These are phyloP conservation scores for Pachyseris speciosa DNA, from an alignment of 64 coral and sea anemone genomes.

Conservation along the genomic window DNA sequence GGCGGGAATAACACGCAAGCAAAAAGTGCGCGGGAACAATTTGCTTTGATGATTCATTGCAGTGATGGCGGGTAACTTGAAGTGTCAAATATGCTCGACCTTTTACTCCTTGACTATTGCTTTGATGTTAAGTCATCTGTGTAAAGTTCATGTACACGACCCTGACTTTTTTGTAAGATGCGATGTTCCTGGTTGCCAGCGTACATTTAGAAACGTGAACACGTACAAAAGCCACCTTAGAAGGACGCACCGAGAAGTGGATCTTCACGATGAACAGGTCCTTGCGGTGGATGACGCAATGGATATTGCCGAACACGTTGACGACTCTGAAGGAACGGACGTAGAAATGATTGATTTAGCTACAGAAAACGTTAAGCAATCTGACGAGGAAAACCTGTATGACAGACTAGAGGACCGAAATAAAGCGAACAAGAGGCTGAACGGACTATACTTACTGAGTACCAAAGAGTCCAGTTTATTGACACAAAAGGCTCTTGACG, in stretches of 20 bases:
- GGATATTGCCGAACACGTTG: no score
- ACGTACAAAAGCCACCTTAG: neutral
- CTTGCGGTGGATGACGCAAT: no score
- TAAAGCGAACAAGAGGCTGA: neutral
- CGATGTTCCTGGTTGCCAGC: conserved; percentile 1
- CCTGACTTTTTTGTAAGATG: neutral
- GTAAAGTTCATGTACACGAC: neutral
- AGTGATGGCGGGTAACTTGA: neutral
- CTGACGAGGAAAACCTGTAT: neutral
- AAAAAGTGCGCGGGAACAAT: neutral
- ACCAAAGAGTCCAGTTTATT: conserved; percentile 1
- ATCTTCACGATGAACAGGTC: neutral
- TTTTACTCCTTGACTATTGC: neutral
- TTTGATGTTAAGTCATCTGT: conserved; percentile 6
- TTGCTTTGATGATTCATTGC: neutral
- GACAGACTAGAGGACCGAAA: neutral
- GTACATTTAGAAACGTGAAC: conserved; percentile 7
- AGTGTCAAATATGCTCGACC: neutral
- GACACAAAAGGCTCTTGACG: conserved; percentile 22
- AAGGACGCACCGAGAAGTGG: neutral
- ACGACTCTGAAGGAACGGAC: no score
- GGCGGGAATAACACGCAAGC: neutral
- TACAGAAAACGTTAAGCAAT: no score
- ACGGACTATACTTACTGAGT: neutral
- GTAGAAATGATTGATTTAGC: no score